Percentiles rank a stretch among this genome's conserved stretches.
These are phyloP conservation scores for Meghimatium bilineatum DNA, from an alignment of 2,888 invertebrate species.

Conservation along the genomic window DNA sequence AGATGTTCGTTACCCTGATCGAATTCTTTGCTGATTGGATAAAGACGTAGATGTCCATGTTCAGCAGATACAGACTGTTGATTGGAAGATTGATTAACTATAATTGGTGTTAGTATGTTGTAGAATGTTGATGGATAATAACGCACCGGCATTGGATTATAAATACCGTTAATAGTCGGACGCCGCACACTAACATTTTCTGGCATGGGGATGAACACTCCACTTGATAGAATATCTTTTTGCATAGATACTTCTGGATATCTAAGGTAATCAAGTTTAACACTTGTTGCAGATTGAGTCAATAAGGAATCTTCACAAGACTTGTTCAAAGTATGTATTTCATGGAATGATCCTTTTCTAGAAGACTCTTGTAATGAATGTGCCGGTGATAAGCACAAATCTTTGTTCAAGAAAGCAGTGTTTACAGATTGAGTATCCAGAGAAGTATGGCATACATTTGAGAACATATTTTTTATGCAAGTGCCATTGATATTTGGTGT, in stretches of 20 bases:
- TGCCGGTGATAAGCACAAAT: neutral
- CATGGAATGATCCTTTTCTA: neutral
- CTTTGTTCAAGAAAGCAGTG: neutral
- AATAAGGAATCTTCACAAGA: neutral
- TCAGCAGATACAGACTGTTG: neutral
- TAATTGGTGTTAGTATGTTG: too few relatives aligned
- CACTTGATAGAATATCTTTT: neutral
- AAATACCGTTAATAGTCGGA: neutral
- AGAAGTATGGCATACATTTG: neutral
- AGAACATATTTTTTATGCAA: neutral
- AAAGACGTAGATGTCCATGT: neutral
- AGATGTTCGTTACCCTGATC: neutral
- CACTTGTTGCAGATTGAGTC: neutral
- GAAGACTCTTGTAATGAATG: neutral
- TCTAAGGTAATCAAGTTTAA: neutral
- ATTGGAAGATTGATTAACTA: neutral
- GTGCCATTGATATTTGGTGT: neutral
- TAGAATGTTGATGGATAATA: neutral
- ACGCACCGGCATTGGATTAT: neutral
- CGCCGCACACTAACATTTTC: too few relatives aligned
- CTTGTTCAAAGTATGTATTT: neutral
- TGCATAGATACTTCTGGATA: neutral
- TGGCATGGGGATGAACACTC: neutral
- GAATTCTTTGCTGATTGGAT: neutral
- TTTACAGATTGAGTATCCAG: neutral